Evolutionary conservation across 2,888 invertebrate species (phyloP).

Genomic region (Fabriciana adippe): DNA sequence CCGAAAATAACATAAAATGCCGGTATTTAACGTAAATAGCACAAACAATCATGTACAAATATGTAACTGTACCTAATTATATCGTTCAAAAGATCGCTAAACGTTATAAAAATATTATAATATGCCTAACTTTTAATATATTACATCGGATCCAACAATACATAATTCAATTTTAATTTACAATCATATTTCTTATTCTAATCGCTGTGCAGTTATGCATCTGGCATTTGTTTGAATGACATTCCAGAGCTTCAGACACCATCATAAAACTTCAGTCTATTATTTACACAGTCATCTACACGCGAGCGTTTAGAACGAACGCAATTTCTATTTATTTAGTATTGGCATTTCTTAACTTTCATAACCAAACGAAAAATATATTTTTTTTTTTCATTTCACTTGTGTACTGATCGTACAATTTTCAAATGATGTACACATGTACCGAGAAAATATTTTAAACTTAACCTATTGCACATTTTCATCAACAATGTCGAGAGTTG

Average conservation of each 20-base stretch:
- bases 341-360: conserved; percentile 13
- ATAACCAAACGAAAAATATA: conserved; percentile 2
- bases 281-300: conserved; percentile 37
- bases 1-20: conserved; percentile 34
- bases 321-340: conserved; percentile 14
- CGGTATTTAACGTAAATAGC: conserved; percentile 45
- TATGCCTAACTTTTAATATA: conserved; percentile 66
- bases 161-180: conserved; percentile 76
- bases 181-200: conserved; percentile 69
- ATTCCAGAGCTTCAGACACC: conserved; percentile 12
- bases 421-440: neutral
- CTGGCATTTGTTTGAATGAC: conserved; percentile 28
- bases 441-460: conserved; percentile 38
- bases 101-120: conserved; percentile 60
- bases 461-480: conserved; percentile 61
- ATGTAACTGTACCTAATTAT: conserved; percentile 48
- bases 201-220: conserved; percentile 38
- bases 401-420: conserved; percentile 1
- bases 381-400: neutral
- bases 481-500: conserved; percentile 19
- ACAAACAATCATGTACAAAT: conserved; percentile 55
- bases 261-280: conserved; percentile 28
- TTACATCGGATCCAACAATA: conserved; percentile 77
- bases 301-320: conserved; percentile 32
- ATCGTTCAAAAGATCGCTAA: conserved; percentile 55